Conservation (phyloP, 2,113 vertebrate species). For the Thunnus maccoyii region DNA sequence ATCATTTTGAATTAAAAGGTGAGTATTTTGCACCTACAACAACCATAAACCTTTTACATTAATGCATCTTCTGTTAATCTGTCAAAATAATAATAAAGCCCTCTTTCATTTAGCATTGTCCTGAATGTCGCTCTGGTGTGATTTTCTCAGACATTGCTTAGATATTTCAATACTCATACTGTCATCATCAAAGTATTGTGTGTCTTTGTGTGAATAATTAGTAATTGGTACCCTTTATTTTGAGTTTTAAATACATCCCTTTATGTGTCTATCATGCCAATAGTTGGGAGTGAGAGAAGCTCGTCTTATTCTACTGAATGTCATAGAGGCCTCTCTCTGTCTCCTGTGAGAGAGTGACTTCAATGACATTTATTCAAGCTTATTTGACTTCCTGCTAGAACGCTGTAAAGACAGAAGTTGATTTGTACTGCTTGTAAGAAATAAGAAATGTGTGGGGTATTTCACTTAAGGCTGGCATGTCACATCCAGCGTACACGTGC, state of each 20-base stretch:
- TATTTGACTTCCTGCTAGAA: slow-evolving; percentile 47
- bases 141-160: slow-evolving; percentile 18
- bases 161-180: slow-evolving; percentile 7
- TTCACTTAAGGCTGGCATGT: slow-evolving; percentile 16
- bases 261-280: background rate
- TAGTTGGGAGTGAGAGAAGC: slow-evolving; percentile 4
- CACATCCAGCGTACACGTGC: background rate
- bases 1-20: no score
- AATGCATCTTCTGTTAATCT: background rate
- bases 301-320: slow-evolving; percentile 27
- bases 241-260: slow-evolving; percentile 16
- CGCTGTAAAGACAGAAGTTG: slow-evolving; percentile 26
- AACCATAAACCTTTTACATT: slow-evolving; percentile 6
- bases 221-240: slow-evolving; percentile 44
- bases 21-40: background rate
- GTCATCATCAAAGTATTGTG: slow-evolving; percentile 2
- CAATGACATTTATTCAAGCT: slow-evolving; percentile 55
- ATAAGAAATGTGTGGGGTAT: background rate
- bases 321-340: slow-evolving; percentile 23
- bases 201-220: slow-evolving; percentile 41
- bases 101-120: background rate
- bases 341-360: slow-evolving; percentile 23
- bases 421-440: slow-evolving; percentile 37
- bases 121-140: slow-evolving; percentile 2
- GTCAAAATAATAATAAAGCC: slow-evolving; percentile 6